Evolutionary conservation across 2,888 invertebrate genomes (phyloP).

Genomic region (Adelognathus sp.): DNA sequence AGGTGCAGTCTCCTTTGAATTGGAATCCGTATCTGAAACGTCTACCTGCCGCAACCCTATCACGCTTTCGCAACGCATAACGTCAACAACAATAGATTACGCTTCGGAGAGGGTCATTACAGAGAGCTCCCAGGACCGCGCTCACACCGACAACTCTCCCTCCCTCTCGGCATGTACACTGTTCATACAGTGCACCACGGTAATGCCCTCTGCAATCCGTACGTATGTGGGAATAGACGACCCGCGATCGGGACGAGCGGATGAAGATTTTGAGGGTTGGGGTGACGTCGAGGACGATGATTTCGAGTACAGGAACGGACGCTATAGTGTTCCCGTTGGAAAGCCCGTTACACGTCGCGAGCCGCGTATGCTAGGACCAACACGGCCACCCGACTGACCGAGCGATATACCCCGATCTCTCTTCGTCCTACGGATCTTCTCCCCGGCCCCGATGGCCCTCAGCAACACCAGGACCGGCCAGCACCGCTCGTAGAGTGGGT

Average conservation of each 20-base stretch:
- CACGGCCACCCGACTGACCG: constrained; percentile 39
- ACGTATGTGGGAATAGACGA: constrained; percentile 31
- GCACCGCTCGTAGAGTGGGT: constrained; percentile 46
- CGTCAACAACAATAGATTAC: constrained; percentile 81
- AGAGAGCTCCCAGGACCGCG: constrained; percentile 66
- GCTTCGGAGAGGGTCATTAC: constrained; percentile 67
- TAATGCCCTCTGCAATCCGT: neutral
- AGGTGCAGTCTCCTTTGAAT: constrained; percentile 42
- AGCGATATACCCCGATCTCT: constrained; percentile 30
- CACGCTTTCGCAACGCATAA: constrained; percentile 77
- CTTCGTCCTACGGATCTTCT: constrained; percentile 40
- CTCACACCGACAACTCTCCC: constrained; percentile 60
- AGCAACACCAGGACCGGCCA: constrained; percentile 15
- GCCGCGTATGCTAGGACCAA: constrained; percentile 43
- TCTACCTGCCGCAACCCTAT: constrained; percentile 5
- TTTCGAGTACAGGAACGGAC: constrained; percentile 27
- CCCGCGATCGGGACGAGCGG: constrained; percentile 14
- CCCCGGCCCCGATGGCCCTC: constrained; percentile 48
- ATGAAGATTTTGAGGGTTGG: constrained; percentile 19
- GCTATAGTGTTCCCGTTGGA: constrained; percentile 20
- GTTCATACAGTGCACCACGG: neutral
- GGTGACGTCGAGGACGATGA: constrained; percentile 36
- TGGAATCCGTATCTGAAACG: constrained; percentile 3
- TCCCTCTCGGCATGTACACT: constrained; percentile 10
- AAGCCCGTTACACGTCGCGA: constrained; percentile 31